Conservation (phyloP, 2,888 invertebrate genomes). For the Odontomyia ornata region DNA sequence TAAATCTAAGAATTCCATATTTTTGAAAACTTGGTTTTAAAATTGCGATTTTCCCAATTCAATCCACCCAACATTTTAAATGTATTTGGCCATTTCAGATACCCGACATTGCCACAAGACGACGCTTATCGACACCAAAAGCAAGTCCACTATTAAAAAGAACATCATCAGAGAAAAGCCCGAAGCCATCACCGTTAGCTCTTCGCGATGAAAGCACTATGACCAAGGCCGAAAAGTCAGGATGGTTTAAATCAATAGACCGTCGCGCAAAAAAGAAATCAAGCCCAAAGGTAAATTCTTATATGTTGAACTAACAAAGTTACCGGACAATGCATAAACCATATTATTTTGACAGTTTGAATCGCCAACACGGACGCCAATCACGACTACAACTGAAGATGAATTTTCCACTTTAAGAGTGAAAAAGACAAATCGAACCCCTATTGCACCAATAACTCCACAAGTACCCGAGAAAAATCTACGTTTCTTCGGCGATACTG, state of each 20-base stretch:
- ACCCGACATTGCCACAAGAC: slow-evolving; percentile 74
- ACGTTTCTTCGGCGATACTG: slow-evolving; percentile 86
- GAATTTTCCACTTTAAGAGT: slow-evolving; percentile 50
- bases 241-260: slow-evolving; percentile 84
- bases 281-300: slow-evolving; percentile 58
- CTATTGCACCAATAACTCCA: slow-evolving; percentile 49
- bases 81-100: slow-evolving; percentile 39
- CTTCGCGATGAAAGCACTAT: slow-evolving; percentile 61
- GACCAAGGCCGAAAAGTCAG: slow-evolving; percentile 67
- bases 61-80: too few species aligned
- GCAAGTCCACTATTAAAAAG: slow-evolving; percentile 74
- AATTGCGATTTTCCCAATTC: too few species aligned
- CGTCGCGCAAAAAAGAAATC: slow-evolving; percentile 75
- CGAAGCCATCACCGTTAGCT: slow-evolving; percentile 63
- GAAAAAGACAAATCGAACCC: slow-evolving; percentile 47
- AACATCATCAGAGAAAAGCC: slow-evolving; percentile 64
- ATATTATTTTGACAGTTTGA: slow-evolving; percentile 46
- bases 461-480: slow-evolving; percentile 69
- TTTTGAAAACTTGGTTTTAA: too few species aligned
- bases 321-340: slow-evolving; percentile 52
- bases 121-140: slow-evolving; percentile 79
- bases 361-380: slow-evolving; percentile 49
- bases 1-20: too few species aligned
- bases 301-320: background rate
- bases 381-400: slow-evolving; percentile 51